Evolutionary conservation across 2,888 invertebrate species (phyloP).

Genomic region (Petrolisthes cinctipes): DNA sequence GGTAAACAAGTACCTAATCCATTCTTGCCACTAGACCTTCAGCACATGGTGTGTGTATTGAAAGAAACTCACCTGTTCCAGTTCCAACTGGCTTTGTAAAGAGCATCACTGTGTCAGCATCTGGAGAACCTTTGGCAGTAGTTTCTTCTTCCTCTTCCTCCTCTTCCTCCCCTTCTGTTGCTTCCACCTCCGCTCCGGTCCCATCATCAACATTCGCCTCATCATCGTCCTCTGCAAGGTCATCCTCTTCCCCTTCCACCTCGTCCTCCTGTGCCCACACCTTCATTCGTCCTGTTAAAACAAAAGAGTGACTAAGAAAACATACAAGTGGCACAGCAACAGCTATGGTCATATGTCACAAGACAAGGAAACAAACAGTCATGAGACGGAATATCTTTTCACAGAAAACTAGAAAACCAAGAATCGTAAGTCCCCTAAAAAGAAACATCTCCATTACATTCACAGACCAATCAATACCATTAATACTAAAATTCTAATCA

Average conservation of each 20-base stretch:
- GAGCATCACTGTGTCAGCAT: slow-evolving; percentile 90
- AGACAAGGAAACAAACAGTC: too few species aligned
- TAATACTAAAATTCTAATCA: too few species aligned
- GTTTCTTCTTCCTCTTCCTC: slow-evolving; percentile 71
- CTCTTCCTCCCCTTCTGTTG: slow-evolving; percentile 65
- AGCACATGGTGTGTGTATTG: not conserved
- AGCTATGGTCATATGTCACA: too few species aligned
- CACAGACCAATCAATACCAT: too few species aligned
- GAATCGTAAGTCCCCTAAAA: too few species aligned
- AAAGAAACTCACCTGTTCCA: slow-evolving; percentile 75
- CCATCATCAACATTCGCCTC: slow-evolving; percentile 70
- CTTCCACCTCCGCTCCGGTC: slow-evolving; percentile 68
- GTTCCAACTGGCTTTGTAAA: slow-evolving; percentile 84
- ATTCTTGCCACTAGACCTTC: not conserved
- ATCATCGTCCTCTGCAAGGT: slow-evolving; percentile 71
- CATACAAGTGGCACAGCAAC: too few species aligned
- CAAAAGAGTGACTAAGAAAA: not conserved
- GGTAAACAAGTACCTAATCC: not conserved
- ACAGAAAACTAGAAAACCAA: too few species aligned
- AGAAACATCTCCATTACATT: too few species aligned
- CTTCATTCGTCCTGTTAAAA: slow-evolving; percentile 33
- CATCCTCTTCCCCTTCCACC: slow-evolving; percentile 71
- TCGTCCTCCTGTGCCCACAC: slow-evolving; percentile 58
- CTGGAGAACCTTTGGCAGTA: slow-evolving; percentile 79
- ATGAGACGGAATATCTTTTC: too few species aligned